phyloP scores from a whole-genome alignment of 2,888 invertebrate genomes.

The Protophormia terraenovae region DNA sequence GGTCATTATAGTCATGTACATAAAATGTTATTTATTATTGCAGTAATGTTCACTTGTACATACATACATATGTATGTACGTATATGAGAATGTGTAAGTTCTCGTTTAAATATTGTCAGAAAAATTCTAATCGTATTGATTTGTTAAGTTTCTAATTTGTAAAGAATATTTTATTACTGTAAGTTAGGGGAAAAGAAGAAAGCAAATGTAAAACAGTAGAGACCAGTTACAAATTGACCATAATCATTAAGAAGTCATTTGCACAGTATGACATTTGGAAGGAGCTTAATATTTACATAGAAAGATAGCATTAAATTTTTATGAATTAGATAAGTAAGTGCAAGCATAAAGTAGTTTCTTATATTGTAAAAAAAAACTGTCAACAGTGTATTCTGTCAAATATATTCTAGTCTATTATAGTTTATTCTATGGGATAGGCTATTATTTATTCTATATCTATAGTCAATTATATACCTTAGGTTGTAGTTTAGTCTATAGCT shows the following conservation, averaged over 20 bases:
- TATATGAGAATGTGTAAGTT: background rate
- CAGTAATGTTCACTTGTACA: conserved; percentile 23
- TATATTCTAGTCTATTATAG: too few relatives aligned
- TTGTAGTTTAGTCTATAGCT: too few relatives aligned
- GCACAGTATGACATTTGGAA: background rate
- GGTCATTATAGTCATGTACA: conserved; percentile 69
- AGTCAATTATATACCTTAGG: too few relatives aligned
- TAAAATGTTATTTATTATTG: conserved; percentile 67
- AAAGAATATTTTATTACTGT: background rate
- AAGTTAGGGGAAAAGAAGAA: background rate
- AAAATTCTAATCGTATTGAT: background rate
- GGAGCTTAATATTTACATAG: too few relatives aligned
- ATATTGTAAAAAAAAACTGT: too few relatives aligned
- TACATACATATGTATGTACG: background rate
- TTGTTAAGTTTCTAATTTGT: too few relatives aligned
- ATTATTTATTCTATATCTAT: too few relatives aligned
- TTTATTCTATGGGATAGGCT: too few relatives aligned
- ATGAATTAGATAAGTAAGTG: too few relatives aligned
- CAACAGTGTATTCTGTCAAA: too few relatives aligned
- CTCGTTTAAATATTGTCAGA: background rate
- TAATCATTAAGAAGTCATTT: background rate
- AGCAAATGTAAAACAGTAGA: background rate
- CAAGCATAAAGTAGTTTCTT: too few relatives aligned
- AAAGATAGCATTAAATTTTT: too few relatives aligned
- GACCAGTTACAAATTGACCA: background rate